A percentile compares a stretch with the other conserved stretches of the same genome.
Evolutionary conservation across 2,888 invertebrate genomes (phyloP).

Genomic region (Hofmannophila pseudospretella): DNA sequence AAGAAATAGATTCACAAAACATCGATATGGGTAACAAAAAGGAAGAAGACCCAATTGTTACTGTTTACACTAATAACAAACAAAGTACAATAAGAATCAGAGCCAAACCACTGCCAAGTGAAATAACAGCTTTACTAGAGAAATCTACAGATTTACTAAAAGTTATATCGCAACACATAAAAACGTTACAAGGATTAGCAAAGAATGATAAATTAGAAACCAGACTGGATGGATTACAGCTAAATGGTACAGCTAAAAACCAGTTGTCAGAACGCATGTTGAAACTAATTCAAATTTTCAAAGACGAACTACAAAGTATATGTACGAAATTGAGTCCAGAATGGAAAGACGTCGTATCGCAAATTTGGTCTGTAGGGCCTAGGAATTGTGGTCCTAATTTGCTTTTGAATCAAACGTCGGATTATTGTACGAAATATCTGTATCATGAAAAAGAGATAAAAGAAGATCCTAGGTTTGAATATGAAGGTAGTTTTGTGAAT

Average conservation of each 20-base stretch:
- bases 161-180: conserved; percentile 74
- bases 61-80: conserved; percentile 83
- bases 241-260: conserved; percentile 46
- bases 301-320: conserved; percentile 77
- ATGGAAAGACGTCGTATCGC: conserved; percentile 75
- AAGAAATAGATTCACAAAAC: conserved; percentile 83
- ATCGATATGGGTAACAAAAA: conserved; percentile 63
- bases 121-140: conserved; percentile 84
- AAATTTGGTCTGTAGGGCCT: conserved; percentile 96
- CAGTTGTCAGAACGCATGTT: conserved; percentile 59
- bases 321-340: conserved; percentile 78
- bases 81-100: conserved; percentile 84
- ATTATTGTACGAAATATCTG: conserved; percentile 75
- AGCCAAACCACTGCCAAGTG: conserved; percentile 86
- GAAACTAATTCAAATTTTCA: conserved; percentile 64
- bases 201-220: conserved; percentile 56
- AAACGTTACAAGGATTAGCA: conserved; percentile 51
- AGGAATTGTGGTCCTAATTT: conserved; percentile 93
- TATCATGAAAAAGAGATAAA: conserved; percentile 51
- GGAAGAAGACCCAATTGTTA: conserved; percentile 72
- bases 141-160: conserved; percentile 84
- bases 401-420: conserved; percentile 86
- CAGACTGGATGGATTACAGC: conserved; percentile 40
- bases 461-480: conserved; percentile 78
- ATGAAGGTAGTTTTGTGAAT: conserved; percentile 89